Base-by-base conservation (phyloP, 2,797 vertebrate species). In the Scyliorhinus canicula region DNA sequence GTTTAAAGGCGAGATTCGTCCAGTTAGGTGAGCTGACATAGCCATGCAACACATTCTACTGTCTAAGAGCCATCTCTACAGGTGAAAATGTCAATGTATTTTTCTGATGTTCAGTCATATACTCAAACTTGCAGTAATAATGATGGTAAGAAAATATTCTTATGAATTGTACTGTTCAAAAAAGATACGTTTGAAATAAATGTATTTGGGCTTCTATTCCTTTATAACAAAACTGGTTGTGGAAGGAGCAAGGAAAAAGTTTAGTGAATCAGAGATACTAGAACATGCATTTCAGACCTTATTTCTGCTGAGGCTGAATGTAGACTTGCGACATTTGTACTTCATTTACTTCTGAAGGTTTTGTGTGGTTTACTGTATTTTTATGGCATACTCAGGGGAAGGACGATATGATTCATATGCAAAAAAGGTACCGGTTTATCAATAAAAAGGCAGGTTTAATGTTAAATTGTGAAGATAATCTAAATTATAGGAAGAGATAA, bases 1-100 rank as follows among this genome's bases (percentile, higher is more conserved):
- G 79, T 47, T 93, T 95, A 95, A 95, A 96, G 71, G 95, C 95
- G 96, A 95, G 96, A 95, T 55, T 35, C 57, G 96, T 96, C 84
- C 95, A 96, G 85, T 95, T 95, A 95, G 82, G 95, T 95, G 57
- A 50, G 95, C 95, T 95, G 35, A 79, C 96, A 50, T 95, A 95
- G 96, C 95, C 95, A 95, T 96, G 95, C 82, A 65, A 67, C 85
- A 55, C 71, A 82, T 95, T 69, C 69, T 40, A 79, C n/a, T 63
- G 88, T 67, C 44, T 95, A 26, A 50, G 14, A 55, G 35, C 50
- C 69, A 47, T 6, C 55, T 55, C n/a, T 47, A 82, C 40, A 40
- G 9, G 55, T 21, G 40, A 93, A 67, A 67, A 93, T 93, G 50
- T 86, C 85, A 95, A 16, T 91, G 19, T 47, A 47, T 63, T 31